phyloP scores from a whole-genome alignment of 2,113 vertebrate species.

The Plectropomus leopardus region DNA sequence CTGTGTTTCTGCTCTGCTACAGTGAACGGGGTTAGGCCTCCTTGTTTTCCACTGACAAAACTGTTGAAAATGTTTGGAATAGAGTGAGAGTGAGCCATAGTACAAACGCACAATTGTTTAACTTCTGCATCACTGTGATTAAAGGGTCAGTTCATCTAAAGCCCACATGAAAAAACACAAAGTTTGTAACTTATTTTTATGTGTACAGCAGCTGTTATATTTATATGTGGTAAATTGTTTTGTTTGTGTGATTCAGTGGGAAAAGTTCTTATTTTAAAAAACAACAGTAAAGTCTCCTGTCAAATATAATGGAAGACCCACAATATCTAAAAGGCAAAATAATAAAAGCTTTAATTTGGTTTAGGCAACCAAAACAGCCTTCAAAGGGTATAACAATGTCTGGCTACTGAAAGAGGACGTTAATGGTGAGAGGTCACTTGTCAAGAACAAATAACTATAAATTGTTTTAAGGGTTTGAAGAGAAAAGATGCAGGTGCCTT shows the following conservation, averaged over 20 bases:
- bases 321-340: too few species aligned
- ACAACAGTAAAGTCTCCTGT: too few species aligned
- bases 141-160: not conserved
- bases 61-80: not conserved
- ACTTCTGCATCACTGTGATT: not conserved
- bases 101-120: not conserved
- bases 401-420: too few species aligned
- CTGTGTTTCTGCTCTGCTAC: not conserved
- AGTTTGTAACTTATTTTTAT: not conserved
- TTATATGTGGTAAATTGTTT: not conserved
- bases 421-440: too few species aligned
- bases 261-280: too few species aligned
- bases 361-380: too few species aligned
- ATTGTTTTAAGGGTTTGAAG: too few species aligned
- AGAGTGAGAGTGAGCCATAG: not conserved
- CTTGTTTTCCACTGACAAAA: not conserved
- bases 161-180: not conserved
- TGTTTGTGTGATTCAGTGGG: not conserved
- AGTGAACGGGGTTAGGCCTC: slow-evolving; percentile 27
- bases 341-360: too few species aligned
- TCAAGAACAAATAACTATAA: too few species aligned
- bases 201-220: not conserved
- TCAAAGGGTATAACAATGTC: too few species aligned
- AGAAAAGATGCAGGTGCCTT: too few species aligned
- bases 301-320: too few species aligned